These are phyloP conservation scores for Dascillus cervinus DNA, from an alignment of 2,888 invertebrate genomes.

Conservation along the genomic window DNA sequence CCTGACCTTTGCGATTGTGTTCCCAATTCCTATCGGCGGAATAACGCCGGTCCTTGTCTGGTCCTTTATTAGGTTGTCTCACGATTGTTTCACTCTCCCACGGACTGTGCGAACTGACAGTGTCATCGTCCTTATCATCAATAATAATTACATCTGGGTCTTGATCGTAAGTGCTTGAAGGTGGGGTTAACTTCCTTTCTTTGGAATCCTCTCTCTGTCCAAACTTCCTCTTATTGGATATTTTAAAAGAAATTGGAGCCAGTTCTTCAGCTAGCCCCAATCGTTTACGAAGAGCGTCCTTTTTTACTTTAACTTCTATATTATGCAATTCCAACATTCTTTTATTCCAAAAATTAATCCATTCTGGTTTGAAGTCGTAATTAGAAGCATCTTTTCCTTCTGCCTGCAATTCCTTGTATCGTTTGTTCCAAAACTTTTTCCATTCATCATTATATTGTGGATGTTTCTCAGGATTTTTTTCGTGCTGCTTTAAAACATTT, in stretches of 20 bases:
- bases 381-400: slow-evolving; percentile 68
- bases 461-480: slow-evolving; percentile 82
- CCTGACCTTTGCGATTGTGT: neutral
- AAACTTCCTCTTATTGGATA: slow-evolving; percentile 26
- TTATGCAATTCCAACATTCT: slow-evolving; percentile 73
- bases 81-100: slow-evolving; percentile 34
- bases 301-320: slow-evolving; percentile 56
- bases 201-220: slow-evolving; percentile 11
- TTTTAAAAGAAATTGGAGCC: slow-evolving; percentile 37
- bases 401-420: slow-evolving; percentile 72
- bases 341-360: slow-evolving; percentile 80
- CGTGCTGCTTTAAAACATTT: slow-evolving; percentile 62
- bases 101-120: slow-evolving; percentile 30
- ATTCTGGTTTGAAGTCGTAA: slow-evolving; percentile 82
- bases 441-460: slow-evolving; percentile 83
- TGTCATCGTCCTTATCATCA: slow-evolving; percentile 35
- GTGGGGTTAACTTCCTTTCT: slow-evolving; percentile 27
- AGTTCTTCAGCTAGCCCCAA: slow-evolving; percentile 35
- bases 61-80: slow-evolving; percentile 8
- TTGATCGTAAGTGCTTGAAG: slow-evolving; percentile 34
- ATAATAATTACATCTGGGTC: slow-evolving; percentile 36
- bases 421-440: slow-evolving; percentile 82
- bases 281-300: slow-evolving; percentile 61
- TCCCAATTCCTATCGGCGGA: neutral
- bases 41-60: slow-evolving; percentile 6